phyloP scores from a whole-genome alignment of 2,888 invertebrate species.

The Drosophila eohydei region DNA sequence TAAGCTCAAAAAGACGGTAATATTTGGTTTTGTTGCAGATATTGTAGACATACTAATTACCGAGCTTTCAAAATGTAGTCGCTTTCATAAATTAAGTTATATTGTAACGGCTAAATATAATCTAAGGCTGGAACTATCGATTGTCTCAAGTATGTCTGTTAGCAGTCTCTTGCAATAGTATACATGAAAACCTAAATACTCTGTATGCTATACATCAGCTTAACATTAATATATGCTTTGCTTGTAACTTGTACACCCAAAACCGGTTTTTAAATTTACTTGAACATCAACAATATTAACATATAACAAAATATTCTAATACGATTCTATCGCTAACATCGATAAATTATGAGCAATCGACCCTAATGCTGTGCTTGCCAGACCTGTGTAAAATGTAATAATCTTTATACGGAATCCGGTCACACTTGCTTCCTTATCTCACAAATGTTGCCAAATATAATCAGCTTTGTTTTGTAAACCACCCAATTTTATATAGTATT shows the following conservation, averaged over 20 bases:
- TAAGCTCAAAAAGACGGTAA: not conserved
- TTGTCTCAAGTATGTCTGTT: no score
- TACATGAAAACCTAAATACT: no score
- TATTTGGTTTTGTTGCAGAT: not conserved
- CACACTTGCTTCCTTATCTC: slow-evolving; percentile 46
- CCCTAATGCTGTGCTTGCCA: slow-evolving; percentile 24
- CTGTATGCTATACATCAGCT: no score
- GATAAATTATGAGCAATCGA: slow-evolving; percentile 20
- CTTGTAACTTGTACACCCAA: no score
- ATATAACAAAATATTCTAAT: not conserved
- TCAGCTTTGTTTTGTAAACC: slow-evolving; percentile 53
- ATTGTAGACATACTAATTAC: not conserved
- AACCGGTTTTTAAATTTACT: no score
- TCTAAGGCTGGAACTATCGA: no score
- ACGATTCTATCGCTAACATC: slow-evolving; percentile 5
- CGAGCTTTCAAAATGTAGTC: no score
- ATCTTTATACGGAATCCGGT: slow-evolving; percentile 8
- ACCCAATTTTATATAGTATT: slow-evolving; percentile 22
- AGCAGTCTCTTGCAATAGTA: no score
- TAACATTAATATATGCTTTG: no score
- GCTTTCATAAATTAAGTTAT: no score
- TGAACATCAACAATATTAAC: no score
- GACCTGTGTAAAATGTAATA: slow-evolving; percentile 5
- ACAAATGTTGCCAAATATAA: slow-evolving; percentile 50
- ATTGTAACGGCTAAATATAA: no score